phyloP scores from a whole-genome alignment of 2,888 invertebrate genomes.

The Campoplex capitator region DNA sequence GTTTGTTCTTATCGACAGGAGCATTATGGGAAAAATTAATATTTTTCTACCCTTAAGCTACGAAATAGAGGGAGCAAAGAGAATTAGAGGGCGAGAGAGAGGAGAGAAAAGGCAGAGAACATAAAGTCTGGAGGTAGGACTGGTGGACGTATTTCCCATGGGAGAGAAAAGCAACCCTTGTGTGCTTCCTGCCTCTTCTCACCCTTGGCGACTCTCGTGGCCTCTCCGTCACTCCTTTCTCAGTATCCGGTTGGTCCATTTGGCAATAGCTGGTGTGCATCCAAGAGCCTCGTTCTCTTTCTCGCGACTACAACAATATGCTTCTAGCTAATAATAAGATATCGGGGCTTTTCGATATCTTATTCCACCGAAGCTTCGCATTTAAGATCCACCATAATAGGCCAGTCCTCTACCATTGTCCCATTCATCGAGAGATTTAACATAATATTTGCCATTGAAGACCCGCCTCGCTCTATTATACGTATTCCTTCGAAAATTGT shows the following conservation, averaged over 20 bases:
- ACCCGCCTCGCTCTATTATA: conserved; percentile 74
- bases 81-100: conserved; percentile 16
- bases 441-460: conserved; percentile 84
- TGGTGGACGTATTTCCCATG: conserved; percentile 78
- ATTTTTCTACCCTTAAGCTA: conserved; percentile 3
- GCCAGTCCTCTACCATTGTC: conserved; percentile 78
- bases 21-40: conserved; percentile 22
- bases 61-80: not conserved
- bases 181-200: conserved; percentile 11
- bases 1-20: not conserved
- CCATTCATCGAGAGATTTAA: conserved; percentile 83
- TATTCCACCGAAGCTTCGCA: conserved; percentile 74
- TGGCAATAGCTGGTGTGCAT: conserved; percentile 45
- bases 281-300: conserved; percentile 32
- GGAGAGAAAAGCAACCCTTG: conserved; percentile 66
- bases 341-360: conserved; percentile 72
- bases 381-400: conserved; percentile 81
- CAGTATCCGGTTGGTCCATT: conserved; percentile 53
- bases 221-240: conserved; percentile 1
- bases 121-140: conserved; percentile 44
- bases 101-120: conserved; percentile 8
- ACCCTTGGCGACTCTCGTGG: not conserved
- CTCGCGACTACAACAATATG: conserved; percentile 77
- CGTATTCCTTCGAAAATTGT: conserved; percentile 56
- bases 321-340: conserved; percentile 80